phyloP scores from a whole-genome alignment of 2,888 invertebrate species.

The Clostera curtula region DNA sequence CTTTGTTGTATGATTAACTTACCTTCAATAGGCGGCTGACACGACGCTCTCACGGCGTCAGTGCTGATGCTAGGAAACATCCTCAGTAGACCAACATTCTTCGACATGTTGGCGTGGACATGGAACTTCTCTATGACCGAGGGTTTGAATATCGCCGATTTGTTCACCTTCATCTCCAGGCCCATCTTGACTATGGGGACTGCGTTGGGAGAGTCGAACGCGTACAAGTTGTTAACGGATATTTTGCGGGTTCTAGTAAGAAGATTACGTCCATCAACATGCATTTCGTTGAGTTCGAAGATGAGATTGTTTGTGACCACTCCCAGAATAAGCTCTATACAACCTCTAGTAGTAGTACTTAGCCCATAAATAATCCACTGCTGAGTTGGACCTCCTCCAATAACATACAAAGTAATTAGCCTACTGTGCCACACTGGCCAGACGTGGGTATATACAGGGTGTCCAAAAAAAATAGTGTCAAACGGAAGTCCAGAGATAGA shows the following conservation, averaged over 20 bases:
- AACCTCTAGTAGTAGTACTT: no score
- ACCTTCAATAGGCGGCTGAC: constrained; percentile 83
- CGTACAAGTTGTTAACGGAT: constrained; percentile 81
- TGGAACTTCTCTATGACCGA: constrained; percentile 74
- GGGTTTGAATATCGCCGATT: constrained; percentile 58
- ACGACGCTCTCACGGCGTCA: constrained; percentile 81
- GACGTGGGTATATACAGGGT: no score
- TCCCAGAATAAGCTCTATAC: no score
- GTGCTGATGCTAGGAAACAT: constrained; percentile 94
- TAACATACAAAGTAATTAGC: no score
- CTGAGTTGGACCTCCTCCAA: no score
- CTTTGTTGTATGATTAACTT: constrained; percentile 7
- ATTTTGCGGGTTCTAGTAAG: constrained; percentile 85
- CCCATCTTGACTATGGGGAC: constrained; percentile 88
- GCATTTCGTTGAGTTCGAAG: no score
- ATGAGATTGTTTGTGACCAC: no score
- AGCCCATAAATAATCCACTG: no score
- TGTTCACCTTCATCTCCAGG: constrained; percentile 81
- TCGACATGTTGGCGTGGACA: constrained; percentile 83
- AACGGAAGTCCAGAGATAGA: no score
- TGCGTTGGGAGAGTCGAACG: constrained; percentile 92
- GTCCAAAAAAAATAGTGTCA: no score
- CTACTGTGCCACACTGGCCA: no score
- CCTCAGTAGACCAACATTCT: constrained; percentile 89
- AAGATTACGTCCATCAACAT: no score